Percentiles rank a stretch among this genome's conserved stretches.
Evolutionary conservation across 2,113 vertebrate species (phyloP).

Genomic region (Egretta garzetta): DNA sequence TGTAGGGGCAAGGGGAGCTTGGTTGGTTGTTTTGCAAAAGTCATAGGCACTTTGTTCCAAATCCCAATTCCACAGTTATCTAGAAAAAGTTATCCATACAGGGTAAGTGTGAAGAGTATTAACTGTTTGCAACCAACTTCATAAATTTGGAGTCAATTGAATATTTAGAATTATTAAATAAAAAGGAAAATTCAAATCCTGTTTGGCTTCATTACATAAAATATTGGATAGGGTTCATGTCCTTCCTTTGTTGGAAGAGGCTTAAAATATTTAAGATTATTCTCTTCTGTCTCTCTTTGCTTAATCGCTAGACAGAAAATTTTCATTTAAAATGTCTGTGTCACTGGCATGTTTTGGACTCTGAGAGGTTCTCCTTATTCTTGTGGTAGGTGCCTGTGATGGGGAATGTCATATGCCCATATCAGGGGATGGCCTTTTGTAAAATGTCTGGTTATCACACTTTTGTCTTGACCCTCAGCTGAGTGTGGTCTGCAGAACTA

Average conservation of each 20-base stretch:
- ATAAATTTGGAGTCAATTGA: background rate
- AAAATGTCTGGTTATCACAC: background rate
- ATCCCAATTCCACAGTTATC: background rate
- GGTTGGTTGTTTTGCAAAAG: background rate
- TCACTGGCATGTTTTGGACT: background rate
- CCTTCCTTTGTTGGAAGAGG: background rate
- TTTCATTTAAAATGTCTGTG: background rate
- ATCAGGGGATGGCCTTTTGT: background rate
- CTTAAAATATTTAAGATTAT: background rate
- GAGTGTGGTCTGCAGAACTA: background rate
- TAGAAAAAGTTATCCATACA: background rate
- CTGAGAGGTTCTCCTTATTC: background rate
- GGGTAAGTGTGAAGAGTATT: background rate
- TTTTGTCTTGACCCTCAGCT: background rate
- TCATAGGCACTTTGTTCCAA: background rate
- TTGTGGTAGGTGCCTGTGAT: background rate
- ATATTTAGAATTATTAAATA: background rate
- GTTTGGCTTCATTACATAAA: background rate
- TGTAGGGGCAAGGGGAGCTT: rapidly evolving
- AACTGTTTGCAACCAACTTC: background rate
- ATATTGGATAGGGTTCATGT: background rate
- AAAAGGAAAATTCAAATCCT: background rate
- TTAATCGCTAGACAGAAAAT: background rate
- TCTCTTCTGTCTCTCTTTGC: background rate
- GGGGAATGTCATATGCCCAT: background rate